phyloP scores from a whole-genome alignment of 2,888 invertebrate species.

The Choristoneura rosaceana region DNA sequence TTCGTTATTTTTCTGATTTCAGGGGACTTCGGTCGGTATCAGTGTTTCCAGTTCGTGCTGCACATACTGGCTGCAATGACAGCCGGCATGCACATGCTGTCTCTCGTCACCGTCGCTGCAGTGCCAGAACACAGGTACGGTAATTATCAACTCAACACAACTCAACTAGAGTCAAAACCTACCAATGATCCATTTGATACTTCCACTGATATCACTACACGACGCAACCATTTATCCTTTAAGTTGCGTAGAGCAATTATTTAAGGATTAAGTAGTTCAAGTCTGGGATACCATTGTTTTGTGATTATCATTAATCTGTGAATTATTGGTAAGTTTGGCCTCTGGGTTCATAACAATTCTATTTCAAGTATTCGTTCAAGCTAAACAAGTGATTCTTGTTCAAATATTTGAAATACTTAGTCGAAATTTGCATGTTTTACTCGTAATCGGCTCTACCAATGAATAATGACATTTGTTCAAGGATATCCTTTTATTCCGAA shows the following conservation, averaged over 20 bases:
- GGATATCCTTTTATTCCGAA: not conserved
- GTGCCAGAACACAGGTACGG: constrained; percentile 89
- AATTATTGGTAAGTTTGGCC: not conserved
- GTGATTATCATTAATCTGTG: not conserved
- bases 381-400: constrained; percentile 2
- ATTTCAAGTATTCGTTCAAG: not conserved
- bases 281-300: not conserved
- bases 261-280: not conserved
- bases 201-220: not conserved
- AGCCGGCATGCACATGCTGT: constrained; percentile 93
- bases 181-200: not conserved
- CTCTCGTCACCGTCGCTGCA: constrained; percentile 92
- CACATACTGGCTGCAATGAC: constrained; percentile 92
- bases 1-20: constrained; percentile 55
- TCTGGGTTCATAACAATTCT: not conserved
- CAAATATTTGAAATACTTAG: constrained; percentile 13
- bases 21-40: constrained; percentile 94
- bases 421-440: constrained; percentile 7
- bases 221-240: too few relatives aligned
- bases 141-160: not conserved
- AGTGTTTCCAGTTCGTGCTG: constrained; percentile 91
- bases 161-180: not conserved
- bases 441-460: constrained; percentile 1
- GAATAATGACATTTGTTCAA: not conserved
- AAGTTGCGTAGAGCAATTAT: not conserved